Evolutionary conservation across 1,140 invertebrate species (phyloP).

Genomic region (Drosophila mayri): DNA sequence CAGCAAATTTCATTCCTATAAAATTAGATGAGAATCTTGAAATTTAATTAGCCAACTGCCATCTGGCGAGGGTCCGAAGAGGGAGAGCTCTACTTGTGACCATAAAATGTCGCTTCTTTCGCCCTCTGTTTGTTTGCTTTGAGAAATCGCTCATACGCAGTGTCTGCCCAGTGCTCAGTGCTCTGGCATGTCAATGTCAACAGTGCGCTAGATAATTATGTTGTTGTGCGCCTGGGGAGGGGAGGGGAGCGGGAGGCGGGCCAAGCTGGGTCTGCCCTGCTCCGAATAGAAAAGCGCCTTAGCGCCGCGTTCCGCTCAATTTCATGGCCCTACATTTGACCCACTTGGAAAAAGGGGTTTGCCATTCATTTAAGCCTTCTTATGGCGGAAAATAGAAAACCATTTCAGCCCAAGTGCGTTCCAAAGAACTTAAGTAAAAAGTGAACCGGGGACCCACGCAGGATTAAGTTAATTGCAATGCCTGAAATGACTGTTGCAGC

Average conservation of each 20-base stretch:
- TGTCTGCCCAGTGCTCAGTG: slow-evolving; percentile 14
- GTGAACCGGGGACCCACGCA: slow-evolving; percentile 4
- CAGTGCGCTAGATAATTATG: slow-evolving; percentile 73
- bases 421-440: slow-evolving; percentile 4
- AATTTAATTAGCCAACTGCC: slow-evolving; percentile 73
- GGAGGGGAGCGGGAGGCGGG: neutral
- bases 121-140: slow-evolving; percentile 19
- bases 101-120: slow-evolving; percentile 13
- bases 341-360: slow-evolving; percentile 36
- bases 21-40: slow-evolving; percentile 71
- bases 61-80: slow-evolving; percentile 17
- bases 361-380: slow-evolving; percentile 52
- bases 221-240: slow-evolving; percentile 20
- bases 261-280: slow-evolving; percentile 62
- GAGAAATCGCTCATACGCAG: slow-evolving; percentile 72
- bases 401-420: neutral
- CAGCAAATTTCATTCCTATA: slow-evolving; percentile 56
- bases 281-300: slow-evolving; percentile 73
- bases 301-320: slow-evolving; percentile 27
- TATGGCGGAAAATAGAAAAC: neutral
- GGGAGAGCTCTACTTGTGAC: neutral
- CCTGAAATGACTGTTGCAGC: slow-evolving; percentile 15
- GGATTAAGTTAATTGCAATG: slow-evolving; percentile 3
- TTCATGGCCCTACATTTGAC: slow-evolving; percentile 56
- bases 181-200: slow-evolving; percentile 72